Evolutionary conservation across 2,797 vertebrate species (phyloP).

Genomic region (Apodemus agrarius): DNA sequence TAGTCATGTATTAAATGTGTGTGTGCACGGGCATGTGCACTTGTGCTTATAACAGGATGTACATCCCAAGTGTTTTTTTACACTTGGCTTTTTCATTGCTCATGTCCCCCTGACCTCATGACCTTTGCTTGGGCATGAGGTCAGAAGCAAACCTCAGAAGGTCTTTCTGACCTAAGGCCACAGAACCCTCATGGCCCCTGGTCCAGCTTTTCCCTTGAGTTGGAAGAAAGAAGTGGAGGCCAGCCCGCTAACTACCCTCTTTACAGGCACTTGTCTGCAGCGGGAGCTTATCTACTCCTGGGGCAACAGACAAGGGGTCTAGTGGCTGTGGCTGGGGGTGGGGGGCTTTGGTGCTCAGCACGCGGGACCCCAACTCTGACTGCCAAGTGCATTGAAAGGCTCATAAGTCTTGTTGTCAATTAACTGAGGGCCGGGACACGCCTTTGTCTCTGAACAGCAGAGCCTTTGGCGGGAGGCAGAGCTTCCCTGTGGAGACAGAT

Average conservation of each 20-base stretch:
- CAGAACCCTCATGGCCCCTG: not conserved
- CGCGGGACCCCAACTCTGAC: no score
- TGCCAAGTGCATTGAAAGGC: not conserved
- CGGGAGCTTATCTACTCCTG: accelerated
- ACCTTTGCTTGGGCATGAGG: not conserved
- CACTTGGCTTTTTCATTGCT: not conserved
- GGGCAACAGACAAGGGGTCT: accelerated
- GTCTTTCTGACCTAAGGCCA: not conserved
- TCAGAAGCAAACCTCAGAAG: not conserved
- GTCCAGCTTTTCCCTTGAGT: not conserved
- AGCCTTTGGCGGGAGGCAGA: not conserved
- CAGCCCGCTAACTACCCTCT: not conserved
- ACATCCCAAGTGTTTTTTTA: not conserved
- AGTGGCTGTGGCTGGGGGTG: not conserved
- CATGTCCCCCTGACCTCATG: not conserved
- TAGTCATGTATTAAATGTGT: not conserved
- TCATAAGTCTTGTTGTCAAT: not conserved
- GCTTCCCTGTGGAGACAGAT: not conserved
- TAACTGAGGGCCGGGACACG: not conserved
- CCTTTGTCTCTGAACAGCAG: not conserved
- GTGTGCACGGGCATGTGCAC: accelerated
- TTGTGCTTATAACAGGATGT: not conserved
- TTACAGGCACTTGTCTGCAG: not conserved
- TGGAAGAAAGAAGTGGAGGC: not conserved
- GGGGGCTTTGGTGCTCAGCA: not conserved